These are phyloP conservation scores for Tautogolabrus adspersus DNA, from an alignment of 2,113 vertebrate species.

Conservation along the genomic window DNA sequence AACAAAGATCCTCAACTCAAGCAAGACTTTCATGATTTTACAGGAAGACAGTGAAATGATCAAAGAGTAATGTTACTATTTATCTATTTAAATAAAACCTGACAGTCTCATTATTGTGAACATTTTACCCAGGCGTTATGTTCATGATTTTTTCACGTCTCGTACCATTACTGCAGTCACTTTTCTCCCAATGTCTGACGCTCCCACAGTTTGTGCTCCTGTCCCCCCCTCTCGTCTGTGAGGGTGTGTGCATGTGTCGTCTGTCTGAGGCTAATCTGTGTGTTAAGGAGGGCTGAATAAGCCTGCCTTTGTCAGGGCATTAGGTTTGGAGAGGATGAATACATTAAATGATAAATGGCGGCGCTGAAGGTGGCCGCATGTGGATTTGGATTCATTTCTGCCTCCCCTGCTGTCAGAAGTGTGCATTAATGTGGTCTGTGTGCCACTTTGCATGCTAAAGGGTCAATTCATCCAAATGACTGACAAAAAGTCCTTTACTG, in stretches of 20 bases:
- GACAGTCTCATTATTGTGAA: too few relatives aligned
- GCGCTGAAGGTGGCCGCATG: constrained; percentile 27
- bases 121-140: too few relatives aligned
- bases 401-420: constrained; percentile 13
- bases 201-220: too few relatives aligned
- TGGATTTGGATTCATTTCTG: constrained; percentile 51
- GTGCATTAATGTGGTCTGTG: constrained; percentile 5
- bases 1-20: too few relatives aligned
- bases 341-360: constrained; percentile 65
- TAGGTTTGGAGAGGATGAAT: constrained; percentile 66
- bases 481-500: neutral
- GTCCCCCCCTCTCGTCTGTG: constrained; percentile 34
- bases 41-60: too few relatives aligned
- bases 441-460: constrained; percentile 24
- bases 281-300: constrained; percentile 71
- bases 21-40: too few relatives aligned
- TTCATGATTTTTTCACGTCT: too few relatives aligned
- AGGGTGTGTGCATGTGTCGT: constrained; percentile 39
- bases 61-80: too few relatives aligned
- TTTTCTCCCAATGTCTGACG: too few relatives aligned
- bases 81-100: too few relatives aligned
- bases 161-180: too few relatives aligned
- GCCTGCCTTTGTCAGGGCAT: constrained; percentile 68
- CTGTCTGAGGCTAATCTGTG: constrained; percentile 67
- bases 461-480: constrained; percentile 14